These are phyloP conservation scores for Lepeophtheirus nordmannii DNA, from an alignment of 2,888 invertebrate genomes.

Conservation along the genomic window DNA sequence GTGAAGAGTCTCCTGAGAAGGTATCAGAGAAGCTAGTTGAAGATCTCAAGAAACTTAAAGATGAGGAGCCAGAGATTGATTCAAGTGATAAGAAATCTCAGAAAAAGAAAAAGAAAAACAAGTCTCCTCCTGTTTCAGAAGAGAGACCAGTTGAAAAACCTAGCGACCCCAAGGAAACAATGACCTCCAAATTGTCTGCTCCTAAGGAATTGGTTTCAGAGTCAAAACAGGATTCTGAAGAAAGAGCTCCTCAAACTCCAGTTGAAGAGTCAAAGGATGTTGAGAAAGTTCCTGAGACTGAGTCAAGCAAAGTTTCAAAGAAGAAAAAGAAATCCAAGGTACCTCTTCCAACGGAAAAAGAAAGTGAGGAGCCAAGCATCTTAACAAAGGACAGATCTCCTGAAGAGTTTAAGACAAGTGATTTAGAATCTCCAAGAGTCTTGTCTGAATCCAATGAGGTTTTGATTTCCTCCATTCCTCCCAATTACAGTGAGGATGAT, in stretches of 20 bases:
- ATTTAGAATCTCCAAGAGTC: background rate
- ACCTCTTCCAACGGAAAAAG: background rate
- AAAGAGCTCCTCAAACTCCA: background rate
- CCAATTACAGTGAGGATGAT: background rate
- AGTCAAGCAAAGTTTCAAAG: background rate
- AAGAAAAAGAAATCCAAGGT: conserved; percentile 1
- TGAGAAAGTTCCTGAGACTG: background rate
- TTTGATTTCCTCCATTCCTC: background rate
- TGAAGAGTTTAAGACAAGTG: background rate
- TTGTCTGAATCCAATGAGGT: background rate
- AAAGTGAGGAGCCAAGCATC: background rate
- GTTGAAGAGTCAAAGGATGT: background rate
- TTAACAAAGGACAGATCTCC: background rate
- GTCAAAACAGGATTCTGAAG: background rate
- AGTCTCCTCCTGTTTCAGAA: background rate
- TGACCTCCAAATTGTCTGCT: no score
- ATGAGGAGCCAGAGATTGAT: background rate
- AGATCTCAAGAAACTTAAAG: background rate
- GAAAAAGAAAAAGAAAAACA: background rate
- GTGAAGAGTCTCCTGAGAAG: background rate
- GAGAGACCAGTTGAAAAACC: background rate
- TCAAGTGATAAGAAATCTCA: background rate
- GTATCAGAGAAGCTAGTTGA: background rate
- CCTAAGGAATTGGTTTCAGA: background rate
- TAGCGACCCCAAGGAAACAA: no score